These are phyloP conservation scores for Eumaeus atala DNA, from an alignment of 1,140 invertebrate species.

Conservation along the genomic window DNA sequence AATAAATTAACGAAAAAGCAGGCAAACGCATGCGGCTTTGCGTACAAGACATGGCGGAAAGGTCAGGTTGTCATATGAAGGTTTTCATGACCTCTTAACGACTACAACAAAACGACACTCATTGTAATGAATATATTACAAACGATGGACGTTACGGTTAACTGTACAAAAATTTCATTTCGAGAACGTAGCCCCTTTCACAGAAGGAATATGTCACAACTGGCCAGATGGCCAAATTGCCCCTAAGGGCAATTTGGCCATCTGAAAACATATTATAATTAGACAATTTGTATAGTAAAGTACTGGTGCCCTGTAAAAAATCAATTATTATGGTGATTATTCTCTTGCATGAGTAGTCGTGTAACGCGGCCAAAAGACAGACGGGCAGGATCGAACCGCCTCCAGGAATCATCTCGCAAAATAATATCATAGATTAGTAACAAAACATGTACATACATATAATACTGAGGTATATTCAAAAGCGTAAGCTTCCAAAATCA, in stretches of 20 bases:
- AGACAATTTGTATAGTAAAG: slow-evolving; percentile 56
- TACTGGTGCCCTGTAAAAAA: slow-evolving; percentile 74
- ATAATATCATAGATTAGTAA: slow-evolving; percentile 72
- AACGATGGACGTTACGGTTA: slow-evolving; percentile 72
- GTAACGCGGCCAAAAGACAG: slow-evolving; percentile 37
- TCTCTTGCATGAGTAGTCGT: slow-evolving; percentile 69
- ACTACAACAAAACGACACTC: slow-evolving; percentile 75
- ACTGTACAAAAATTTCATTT: slow-evolving; percentile 68
- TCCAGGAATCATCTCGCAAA: slow-evolving; percentile 46
- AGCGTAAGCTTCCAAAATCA: slow-evolving; percentile 74
- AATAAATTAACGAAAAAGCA: slow-evolving; percentile 74
- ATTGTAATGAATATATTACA: slow-evolving; percentile 74
- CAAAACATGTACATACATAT: slow-evolving; percentile 76
- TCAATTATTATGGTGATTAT: slow-evolving; percentile 69
- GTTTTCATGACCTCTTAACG: slow-evolving; percentile 71
- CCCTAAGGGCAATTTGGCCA: slow-evolving; percentile 64
- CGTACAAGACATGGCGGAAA: slow-evolving; percentile 76
- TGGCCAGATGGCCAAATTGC: slow-evolving; percentile 73
- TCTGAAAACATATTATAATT: slow-evolving; percentile 54
- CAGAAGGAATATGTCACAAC: slow-evolving; percentile 76
- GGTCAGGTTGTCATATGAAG: slow-evolving; percentile 75
- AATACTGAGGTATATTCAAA: slow-evolving; percentile 71
- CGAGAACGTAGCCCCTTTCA: slow-evolving; percentile 74
- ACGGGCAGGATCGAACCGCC: slow-evolving; percentile 45
- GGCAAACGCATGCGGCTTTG: slow-evolving; percentile 77